Percentiles rank a stretch among this genome's conserved stretches.
These are phyloP conservation scores for Nasonia oneida DNA, from an alignment of 2,888 invertebrate genomes.

Conservation along the genomic window DNA sequence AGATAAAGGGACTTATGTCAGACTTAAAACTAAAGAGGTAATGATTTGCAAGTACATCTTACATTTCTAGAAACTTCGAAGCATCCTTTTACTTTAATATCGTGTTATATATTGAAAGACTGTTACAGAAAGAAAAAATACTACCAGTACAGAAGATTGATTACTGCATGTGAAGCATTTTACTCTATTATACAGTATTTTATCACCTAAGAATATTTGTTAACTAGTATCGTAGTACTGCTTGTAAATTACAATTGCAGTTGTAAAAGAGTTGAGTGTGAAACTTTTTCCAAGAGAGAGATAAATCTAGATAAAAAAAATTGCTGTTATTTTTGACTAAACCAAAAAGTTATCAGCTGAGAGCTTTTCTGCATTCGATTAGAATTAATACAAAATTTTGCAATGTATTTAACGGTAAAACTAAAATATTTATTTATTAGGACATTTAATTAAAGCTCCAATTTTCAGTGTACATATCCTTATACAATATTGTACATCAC, in stretches of 20 bases:
- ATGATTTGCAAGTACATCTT: not conserved
- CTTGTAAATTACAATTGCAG: not conserved
- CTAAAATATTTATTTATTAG: not conserved
- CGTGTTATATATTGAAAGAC: not conserved
- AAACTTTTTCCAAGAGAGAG: no score
- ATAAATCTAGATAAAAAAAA: no score
- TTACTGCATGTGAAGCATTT: not conserved
- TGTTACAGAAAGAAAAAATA: not conserved
- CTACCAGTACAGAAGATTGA: not conserved
- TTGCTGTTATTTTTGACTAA: no score
- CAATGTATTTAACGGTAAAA: no score
- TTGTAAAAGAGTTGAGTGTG: not conserved
- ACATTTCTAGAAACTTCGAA: not conserved
- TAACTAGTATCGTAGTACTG: not conserved
- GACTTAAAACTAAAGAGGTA: slow-evolving; percentile 35
- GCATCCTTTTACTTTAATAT: not conserved
- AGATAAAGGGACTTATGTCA: slow-evolving; percentile 48
- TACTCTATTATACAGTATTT: not conserved
- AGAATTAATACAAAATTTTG: no score
- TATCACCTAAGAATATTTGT: not conserved
- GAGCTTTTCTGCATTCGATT: no score
- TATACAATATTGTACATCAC: not conserved
- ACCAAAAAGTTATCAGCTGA: no score
- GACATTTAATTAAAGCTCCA: not conserved
- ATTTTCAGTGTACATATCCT: not conserved